phyloP scores from a whole-genome alignment of 2,888 invertebrate genomes.

The Mesochorus sp. region DNA sequence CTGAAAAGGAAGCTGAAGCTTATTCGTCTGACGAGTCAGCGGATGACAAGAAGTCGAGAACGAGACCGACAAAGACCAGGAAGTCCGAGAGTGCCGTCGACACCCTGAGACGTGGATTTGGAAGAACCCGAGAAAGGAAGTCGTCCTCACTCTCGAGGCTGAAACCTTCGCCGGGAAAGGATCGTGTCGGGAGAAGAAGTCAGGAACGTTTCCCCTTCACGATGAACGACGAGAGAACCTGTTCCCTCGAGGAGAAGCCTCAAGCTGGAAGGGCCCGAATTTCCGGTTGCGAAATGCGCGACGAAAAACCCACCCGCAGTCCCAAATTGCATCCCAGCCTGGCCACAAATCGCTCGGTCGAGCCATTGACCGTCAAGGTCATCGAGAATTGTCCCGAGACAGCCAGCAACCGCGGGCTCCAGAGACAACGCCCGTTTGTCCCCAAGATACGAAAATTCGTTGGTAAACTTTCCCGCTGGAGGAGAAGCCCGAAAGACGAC shows the following conservation, averaged over 20 bases:
- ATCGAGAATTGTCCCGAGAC: constrained; percentile 50
- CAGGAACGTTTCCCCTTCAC: constrained; percentile 74
- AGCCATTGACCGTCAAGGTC: constrained; percentile 60
- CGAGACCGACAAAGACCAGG: constrained; percentile 26
- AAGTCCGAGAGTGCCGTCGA: constrained; percentile 61
- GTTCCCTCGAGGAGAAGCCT: too few species aligned
- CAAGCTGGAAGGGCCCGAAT: too few species aligned
- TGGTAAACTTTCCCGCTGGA: constrained; percentile 60
- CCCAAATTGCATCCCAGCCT: constrained; percentile 68
- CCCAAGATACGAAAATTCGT: constrained; percentile 65
- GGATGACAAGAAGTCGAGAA: neutral
- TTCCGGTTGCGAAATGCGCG: neutral
- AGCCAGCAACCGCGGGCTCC: neutral
- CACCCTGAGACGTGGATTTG: too few species aligned
- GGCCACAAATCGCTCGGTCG: constrained; percentile 59
- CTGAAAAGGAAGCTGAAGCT: neutral
- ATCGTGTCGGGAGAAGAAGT: constrained; percentile 53
- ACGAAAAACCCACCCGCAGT: too few species aligned
- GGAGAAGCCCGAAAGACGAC: neutral
- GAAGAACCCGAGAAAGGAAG: constrained; percentile 22
- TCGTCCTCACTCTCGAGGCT: constrained; percentile 65
- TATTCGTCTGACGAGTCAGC: neutral
- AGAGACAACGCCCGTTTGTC: constrained; percentile 24
- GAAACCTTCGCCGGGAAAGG: constrained; percentile 29
- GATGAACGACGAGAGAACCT: constrained; percentile 69